Percentiles rank a stretch among this genome's conserved stretches.
Conservation (phyloP, 2,888 invertebrate species). For the Hirudinaria manillensis region DNA sequence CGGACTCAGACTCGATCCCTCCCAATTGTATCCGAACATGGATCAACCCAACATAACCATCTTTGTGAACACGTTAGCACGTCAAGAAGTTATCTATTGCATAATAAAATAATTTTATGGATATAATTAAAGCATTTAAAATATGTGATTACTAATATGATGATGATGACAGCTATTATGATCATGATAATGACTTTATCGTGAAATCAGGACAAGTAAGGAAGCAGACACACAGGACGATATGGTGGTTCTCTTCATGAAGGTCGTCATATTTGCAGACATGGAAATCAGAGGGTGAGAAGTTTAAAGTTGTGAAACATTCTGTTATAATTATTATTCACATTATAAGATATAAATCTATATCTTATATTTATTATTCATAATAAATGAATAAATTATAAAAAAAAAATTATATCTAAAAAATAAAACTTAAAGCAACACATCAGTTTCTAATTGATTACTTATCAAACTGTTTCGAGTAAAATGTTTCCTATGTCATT, state of each 20-base stretch:
- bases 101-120: no score
- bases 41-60: slow-evolving; percentile 13
- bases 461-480: no score
- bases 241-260: not conserved
- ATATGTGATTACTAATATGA: no score
- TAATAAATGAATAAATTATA: no score
- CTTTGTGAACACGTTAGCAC: slow-evolving; percentile 26
- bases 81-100: not conserved
- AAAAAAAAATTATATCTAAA: no score
- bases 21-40: not conserved
- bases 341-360: not conserved
- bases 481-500: no score
- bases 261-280: slow-evolving; percentile 25
- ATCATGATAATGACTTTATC: no score
- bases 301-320: not conserved
- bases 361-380: no score
- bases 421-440: no score
- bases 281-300: slow-evolving; percentile 23
- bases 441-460: no score
- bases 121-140: no score
- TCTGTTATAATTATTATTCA: not conserved
- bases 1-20: slow-evolving; percentile 22
- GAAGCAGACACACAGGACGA: slow-evolving; percentile 23
- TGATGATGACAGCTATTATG: no score
- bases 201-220: slow-evolving; percentile 19